These are phyloP conservation scores for Anolis carolinensis DNA, from an alignment of 2,113 vertebrate genomes.

Conservation along the genomic window DNA sequence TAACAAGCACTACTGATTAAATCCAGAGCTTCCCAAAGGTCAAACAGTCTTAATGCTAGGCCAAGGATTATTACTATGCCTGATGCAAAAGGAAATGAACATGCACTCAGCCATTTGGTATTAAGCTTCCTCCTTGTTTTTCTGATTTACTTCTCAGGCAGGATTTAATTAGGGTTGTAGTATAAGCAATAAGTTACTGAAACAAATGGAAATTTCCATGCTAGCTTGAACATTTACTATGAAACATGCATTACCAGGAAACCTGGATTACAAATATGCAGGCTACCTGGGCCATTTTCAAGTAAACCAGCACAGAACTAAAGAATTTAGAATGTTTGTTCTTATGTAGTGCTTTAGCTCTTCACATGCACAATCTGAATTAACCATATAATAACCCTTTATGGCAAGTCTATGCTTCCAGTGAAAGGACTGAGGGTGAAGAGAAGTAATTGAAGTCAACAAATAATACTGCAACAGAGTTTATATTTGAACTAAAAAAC, in stretches of 20 bases:
- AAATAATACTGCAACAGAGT: neutral
- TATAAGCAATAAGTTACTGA: neutral
- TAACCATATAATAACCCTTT: neutral
- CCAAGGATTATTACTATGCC: conserved; percentile 29
- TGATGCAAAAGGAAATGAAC: conserved; percentile 38
- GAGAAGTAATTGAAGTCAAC: neutral
- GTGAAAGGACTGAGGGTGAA: neutral
- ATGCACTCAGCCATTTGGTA: conserved; percentile 26
- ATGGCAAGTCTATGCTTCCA: neutral
- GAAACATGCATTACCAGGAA: neutral
- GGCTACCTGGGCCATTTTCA: neutral
- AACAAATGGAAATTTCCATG: neutral
- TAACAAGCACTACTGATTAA: conserved; percentile 47
- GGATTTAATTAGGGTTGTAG: neutral
- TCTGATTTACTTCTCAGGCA: conserved; percentile 37
- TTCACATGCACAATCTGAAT: neutral
- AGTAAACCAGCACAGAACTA: neutral
- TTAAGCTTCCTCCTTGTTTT: conserved; percentile 19
- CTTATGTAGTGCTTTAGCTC: neutral
- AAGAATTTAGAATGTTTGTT: neutral
- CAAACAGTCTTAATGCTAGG: conserved; percentile 32
- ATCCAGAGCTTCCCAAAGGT: conserved; percentile 43
- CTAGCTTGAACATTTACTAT: neutral
- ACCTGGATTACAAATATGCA: neutral
- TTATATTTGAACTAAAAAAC: neutral